Evolutionary conservation across 2,797 vertebrate genomes (phyloP), one percentile per base, ranked within the genome.

Genomic region (Valencia hispanica): DNA sequence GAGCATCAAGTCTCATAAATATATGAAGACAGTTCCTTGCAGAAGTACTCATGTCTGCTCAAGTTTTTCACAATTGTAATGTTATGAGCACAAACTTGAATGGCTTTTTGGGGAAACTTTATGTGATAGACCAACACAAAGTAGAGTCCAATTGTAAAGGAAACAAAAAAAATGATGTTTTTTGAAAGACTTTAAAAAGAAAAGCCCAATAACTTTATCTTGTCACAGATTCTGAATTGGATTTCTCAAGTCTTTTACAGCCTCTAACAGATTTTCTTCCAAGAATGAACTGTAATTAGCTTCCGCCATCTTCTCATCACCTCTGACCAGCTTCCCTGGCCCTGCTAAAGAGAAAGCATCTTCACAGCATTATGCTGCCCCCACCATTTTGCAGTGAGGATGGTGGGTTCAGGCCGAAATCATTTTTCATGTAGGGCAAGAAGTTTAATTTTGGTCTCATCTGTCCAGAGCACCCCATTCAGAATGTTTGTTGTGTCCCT

Each of bases 1-100:
- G 65, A 74, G 68, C 78, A 68, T 85, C 83, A 68, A 82, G 82
- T 79, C 79, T 83, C 79, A 78, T 79, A 74, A 48, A 15, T 70
- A 27, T 51, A 65, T 63, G 27, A 72, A 61, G 73, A 43, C 79
- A 41, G 39, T 68, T 36, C 25, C 65, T 68, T 68, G 65, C 39
- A 68, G 25, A 43, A 68, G 65, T 17, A 68, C 65, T 41, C 2
- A 7, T 41, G 36, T 68, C 25, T 43, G 34, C 22, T 39, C 39
- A 25, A 7, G 17, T 63, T 63, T 63, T 63, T 39, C 20, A 61
- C 30, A 36, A 11, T 65, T 65, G 61, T 27, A 43, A 43, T 68
- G 25, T 27, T 68, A 43, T 41, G 12, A 68, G 15, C 39, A 27
- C 25, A 68, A 43, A 68, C 22, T 0, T 8, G 5, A 43, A 68